phyloP scores from a whole-genome alignment of 2,113 vertebrate species.

The Damaliscus lunatus region DNA sequence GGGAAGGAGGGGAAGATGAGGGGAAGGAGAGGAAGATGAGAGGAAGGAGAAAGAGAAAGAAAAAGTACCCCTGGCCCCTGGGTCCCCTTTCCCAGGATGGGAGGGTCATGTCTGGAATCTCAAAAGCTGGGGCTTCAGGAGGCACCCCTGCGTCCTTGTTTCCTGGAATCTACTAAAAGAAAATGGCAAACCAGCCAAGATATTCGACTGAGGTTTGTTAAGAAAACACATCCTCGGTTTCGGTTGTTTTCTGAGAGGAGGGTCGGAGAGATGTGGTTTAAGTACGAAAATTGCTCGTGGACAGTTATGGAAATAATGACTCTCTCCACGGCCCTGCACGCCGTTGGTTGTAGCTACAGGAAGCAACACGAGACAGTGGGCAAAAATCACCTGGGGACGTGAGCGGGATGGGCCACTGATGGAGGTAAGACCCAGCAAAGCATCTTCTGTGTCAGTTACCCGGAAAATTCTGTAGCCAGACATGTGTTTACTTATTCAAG shows the following conservation, averaged over 20 bases:
- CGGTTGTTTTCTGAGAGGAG: conserved; percentile 50
- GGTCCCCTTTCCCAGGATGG: neutral
- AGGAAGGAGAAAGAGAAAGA: neutral
- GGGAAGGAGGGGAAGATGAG: neutral
- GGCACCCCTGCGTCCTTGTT: neutral
- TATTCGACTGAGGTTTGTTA: conserved; percentile 64
- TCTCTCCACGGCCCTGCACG: neutral
- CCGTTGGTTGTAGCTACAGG: neutral
- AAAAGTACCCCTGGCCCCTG: neutral
- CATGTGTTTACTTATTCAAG: accelerated
- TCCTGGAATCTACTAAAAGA: conserved; percentile 62
- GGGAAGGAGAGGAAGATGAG: neutral
- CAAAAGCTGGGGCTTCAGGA: neutral
- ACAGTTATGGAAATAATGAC: conserved; percentile 49
- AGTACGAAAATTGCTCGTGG: conserved; percentile 1
- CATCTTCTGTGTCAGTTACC: neutral
- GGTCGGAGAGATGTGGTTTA: conserved; percentile 52
- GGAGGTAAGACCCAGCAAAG: neutral
- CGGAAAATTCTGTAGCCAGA: accelerated
- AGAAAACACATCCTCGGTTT: conserved; percentile 57
- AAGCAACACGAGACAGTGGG: neutral
- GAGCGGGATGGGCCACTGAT: accelerated
- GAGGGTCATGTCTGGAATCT: neutral
- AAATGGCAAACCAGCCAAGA: conserved; percentile 50
- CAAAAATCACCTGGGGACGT: neutral